Conservation (phyloP, 2,113 vertebrate species). For the Eulemur macaco region DNA sequence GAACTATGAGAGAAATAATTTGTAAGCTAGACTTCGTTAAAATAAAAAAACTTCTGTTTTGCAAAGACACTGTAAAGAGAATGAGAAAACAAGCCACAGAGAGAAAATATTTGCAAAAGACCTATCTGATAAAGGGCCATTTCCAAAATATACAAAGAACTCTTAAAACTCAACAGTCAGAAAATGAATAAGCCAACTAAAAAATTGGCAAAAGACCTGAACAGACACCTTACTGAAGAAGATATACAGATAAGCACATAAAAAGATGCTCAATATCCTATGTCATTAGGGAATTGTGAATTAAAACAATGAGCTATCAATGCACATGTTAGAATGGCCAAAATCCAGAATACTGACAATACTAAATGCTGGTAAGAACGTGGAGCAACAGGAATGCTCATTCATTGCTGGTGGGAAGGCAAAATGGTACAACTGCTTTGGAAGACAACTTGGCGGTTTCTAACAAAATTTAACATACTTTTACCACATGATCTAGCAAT, state of each 20-base stretch:
- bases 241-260: not conserved
- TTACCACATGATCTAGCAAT: not conserved
- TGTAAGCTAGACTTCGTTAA: not conserved
- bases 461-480: not conserved
- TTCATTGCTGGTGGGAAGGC: not conserved
- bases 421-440: not conserved
- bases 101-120: not conserved
- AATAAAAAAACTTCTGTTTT: not conserved
- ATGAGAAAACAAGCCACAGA: not conserved
- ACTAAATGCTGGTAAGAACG: not conserved
- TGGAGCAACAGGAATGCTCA: not conserved
- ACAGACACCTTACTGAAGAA: not conserved
- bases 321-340: not conserved
- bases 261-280: not conserved
- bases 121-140: not conserved
- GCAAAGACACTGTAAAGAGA: not conserved
- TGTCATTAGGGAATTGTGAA: not conserved
- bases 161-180: not conserved
- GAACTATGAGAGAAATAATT: not conserved
- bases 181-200: not conserved
- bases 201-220: not conserved
- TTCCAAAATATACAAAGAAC: not conserved
- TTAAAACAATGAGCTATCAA: not conserved
- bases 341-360: not conserved
- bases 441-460: not conserved